Evolutionary conservation across 2,888 invertebrate genomes (phyloP).

Genomic region (Erannis defoliaria): DNA sequence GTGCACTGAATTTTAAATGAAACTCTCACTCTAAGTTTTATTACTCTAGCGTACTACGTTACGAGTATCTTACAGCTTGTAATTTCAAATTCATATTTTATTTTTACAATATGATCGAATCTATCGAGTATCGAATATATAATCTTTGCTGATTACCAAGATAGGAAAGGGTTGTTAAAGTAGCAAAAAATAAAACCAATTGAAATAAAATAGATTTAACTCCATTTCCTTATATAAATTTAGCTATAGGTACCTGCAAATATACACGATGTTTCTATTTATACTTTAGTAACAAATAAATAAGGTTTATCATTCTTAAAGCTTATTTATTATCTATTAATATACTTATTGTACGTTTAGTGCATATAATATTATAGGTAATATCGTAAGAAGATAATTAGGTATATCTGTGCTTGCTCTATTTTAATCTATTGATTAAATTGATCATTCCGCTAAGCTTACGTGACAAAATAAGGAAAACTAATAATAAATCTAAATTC

Average conservation of each 20-base stretch:
- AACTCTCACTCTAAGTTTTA: no score
- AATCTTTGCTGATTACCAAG: not conserved
- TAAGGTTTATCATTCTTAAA: not conserved
- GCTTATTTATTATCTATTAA: not conserved
- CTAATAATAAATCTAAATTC: slow-evolving; percentile 47
- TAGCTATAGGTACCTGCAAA: not conserved
- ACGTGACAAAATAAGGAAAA: not conserved
- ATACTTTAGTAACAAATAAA: not conserved
- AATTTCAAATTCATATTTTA: no score
- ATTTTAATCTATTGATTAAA: not conserved
- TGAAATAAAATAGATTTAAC: not conserved
- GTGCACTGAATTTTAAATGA: no score
- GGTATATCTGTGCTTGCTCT: not conserved
- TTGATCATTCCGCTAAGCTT: slow-evolving; percentile 12
- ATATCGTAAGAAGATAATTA: not conserved
- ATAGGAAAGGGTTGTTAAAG: not conserved
- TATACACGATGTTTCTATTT: not conserved
- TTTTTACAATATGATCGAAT: no score
- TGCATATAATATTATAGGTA: slow-evolving; percentile 1
- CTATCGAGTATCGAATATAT: no score
- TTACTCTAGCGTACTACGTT: no score
- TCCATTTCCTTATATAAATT: not conserved
- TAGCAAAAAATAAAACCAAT: not conserved
- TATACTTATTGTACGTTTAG: not conserved
- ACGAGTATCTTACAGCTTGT: no score